Base-by-base conservation (phyloP, 2,888 invertebrate genomes). In the Orthosia gracilis region DNA sequence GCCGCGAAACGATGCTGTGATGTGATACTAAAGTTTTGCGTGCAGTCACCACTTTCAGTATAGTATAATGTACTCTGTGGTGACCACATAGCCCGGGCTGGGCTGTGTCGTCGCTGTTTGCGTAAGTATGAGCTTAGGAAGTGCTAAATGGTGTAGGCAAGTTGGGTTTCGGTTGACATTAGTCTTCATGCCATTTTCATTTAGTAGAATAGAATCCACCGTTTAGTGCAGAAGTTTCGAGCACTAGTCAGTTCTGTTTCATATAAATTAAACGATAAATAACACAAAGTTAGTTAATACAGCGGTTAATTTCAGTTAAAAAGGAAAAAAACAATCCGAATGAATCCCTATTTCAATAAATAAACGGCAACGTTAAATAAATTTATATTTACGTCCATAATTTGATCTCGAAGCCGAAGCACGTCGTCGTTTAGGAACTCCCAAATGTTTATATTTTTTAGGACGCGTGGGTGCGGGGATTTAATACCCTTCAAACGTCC, bases 401-500 rank as follows among this genome's bases (percentile, higher is more conserved):
- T 67, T 77, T 58, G 61, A 63, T 45, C 58, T 58, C 64, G 31
- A 73, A 47, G 45, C 58, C 68, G 49, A 62, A 68, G n/a, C 23
- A 50, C 21, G 58, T 78, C 21, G 58, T 78, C 65, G 62, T 69
- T 83, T 71, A 84, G 78, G 75, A 78, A 65, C 58, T 69, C 57
- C 57, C 50, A 72, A 80, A 80, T 69, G 69, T 70, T 79, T 55
- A 58, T 76, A 57, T 52, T 71, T 79, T 71, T 70, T 80, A 31
- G 69, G 49, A 57, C 55, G 65, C 47, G 55, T 59, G 59, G 18
- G 69, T 62, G 62, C 78, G 83, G 59, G 7, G 57, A 54, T 40
- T 73, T 71, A 61, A 57, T 76, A n/a, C 58, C 63, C 69, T 69
- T 59, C 54, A 84, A 84, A 81, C 69, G 62, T 69, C 82, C 73